Percentiles rank a stretch among this genome's conserved stretches.
These are phyloP conservation scores for Grammomys surdaster DNA, from an alignment of 2,113 vertebrate species.

Conservation along the genomic window DNA sequence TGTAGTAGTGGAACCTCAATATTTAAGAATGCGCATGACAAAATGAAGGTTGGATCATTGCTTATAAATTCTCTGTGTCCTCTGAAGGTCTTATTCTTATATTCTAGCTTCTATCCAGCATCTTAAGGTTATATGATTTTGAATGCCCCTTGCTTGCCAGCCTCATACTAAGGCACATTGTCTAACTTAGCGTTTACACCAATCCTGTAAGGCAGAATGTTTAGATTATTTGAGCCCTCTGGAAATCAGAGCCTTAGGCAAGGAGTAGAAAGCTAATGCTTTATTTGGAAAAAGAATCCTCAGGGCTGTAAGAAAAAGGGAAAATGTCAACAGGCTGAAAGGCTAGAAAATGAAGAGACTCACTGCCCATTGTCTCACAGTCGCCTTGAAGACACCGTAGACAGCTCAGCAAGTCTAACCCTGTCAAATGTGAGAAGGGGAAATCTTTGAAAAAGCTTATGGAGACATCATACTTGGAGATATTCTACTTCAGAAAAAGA, in stretches of 20 bases:
- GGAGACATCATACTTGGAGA: background rate
- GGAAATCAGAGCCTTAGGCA: background rate
- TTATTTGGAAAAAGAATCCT: conserved; percentile 3
- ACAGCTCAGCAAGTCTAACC: background rate
- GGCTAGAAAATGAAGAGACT: background rate
- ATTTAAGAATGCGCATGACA: background rate
- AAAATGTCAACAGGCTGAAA: background rate
- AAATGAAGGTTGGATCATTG: background rate
- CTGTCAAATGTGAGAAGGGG: background rate
- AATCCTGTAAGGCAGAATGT: conserved; percentile 13
- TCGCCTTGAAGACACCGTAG: background rate
- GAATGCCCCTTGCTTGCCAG: background rate
- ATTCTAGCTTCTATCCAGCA: background rate
- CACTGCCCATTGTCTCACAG: background rate
- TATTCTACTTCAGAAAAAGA: background rate
- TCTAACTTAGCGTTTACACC: conserved; percentile 32
- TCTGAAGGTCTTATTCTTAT: background rate
- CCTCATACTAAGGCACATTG: background rate
- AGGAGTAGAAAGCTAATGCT: conserved; percentile 19
- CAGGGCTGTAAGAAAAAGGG: background rate
- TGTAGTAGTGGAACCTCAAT: background rate
- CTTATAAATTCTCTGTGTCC: background rate
- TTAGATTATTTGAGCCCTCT: conserved; percentile 28
- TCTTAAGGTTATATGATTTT: background rate
- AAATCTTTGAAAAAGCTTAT: background rate